Percentiles rank a stretch among this genome's conserved stretches.
Conservation (phyloP, 2,797 vertebrate species). For the Hemitrygon akajei region DNA sequence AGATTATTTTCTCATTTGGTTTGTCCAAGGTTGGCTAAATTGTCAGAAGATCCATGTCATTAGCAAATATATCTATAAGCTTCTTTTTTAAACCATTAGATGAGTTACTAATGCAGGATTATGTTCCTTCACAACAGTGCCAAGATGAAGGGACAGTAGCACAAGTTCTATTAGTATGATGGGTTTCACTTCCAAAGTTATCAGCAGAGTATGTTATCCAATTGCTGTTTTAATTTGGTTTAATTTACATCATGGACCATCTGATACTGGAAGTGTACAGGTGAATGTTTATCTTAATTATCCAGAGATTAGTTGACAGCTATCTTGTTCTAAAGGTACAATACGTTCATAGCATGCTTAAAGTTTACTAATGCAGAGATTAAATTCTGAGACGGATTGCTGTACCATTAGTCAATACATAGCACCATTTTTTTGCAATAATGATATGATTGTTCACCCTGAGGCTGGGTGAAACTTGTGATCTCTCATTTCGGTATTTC, state of each 20-base stretch:
- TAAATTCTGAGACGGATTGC: not conserved
- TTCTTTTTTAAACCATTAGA: not conserved
- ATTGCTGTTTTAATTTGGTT: not conserved
- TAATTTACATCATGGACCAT: not conserved
- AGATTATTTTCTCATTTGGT: not conserved
- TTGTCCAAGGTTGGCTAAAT: not conserved
- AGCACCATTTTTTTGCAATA: not conserved
- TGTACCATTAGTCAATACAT: not conserved
- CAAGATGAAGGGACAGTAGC: not conserved
- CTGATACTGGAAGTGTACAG: not conserved
- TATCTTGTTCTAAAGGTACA: not conserved
- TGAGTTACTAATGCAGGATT: not conserved
- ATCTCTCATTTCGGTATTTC: not conserved
- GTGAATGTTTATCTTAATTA: not conserved
- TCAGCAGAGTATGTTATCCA: not conserved
- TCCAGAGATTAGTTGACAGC: not conserved
- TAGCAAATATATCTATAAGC: not conserved
- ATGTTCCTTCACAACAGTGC: not conserved
- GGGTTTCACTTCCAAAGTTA: not conserved
- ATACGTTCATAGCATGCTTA: not conserved
- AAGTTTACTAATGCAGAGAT: not conserved
- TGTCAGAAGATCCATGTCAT: not conserved
- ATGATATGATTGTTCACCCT: not conserved
- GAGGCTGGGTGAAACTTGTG: not conserved
- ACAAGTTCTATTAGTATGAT: not conserved